These are phyloP conservation scores for Patella ulyssiponensis DNA, from an alignment of 2,888 invertebrate species.

Conservation along the genomic window DNA sequence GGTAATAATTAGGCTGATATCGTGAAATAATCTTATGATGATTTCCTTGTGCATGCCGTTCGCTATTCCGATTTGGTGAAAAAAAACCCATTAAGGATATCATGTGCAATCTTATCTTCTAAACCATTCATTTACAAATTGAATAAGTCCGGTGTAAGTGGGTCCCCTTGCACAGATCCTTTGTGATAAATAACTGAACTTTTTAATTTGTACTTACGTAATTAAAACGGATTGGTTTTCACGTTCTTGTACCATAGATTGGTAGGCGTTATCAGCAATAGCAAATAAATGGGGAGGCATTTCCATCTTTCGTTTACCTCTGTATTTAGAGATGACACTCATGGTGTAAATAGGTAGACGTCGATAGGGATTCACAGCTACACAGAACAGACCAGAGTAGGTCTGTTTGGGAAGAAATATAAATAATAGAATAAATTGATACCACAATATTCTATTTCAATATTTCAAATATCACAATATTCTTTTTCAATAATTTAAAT, in stretches of 20 bases:
- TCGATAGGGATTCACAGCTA: conserved; percentile 99
- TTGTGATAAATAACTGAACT: no score
- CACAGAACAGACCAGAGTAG: conserved; percentile 99
- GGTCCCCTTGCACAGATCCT: no score
- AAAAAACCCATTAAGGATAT: no score
- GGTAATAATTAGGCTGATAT: no score
- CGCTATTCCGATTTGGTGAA: no score
- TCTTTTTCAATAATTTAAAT: not conserved
- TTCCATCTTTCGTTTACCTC: conserved; percentile 99
- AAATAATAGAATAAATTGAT: not conserved
- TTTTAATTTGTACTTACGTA: not conserved
- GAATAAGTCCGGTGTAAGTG: no score
- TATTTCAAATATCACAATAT: not conserved
- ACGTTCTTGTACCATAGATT: conserved; percentile 97
- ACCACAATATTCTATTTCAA: not conserved
- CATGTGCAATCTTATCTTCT: no score
- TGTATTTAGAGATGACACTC: conserved; percentile 96
- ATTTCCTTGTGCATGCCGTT: no score
- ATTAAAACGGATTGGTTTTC: conserved; percentile 48
- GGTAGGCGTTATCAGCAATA: conserved; percentile 99
- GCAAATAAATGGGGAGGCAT: conserved; percentile 99
- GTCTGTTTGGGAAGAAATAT: conserved; percentile 80
- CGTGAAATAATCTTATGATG: no score
- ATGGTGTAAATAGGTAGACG: conserved; percentile 98
- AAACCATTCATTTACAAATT: no score